Evolutionary conservation across 2,113 vertebrate species (phyloP).

Genomic region (Corythoichthys haematopterus): DNA sequence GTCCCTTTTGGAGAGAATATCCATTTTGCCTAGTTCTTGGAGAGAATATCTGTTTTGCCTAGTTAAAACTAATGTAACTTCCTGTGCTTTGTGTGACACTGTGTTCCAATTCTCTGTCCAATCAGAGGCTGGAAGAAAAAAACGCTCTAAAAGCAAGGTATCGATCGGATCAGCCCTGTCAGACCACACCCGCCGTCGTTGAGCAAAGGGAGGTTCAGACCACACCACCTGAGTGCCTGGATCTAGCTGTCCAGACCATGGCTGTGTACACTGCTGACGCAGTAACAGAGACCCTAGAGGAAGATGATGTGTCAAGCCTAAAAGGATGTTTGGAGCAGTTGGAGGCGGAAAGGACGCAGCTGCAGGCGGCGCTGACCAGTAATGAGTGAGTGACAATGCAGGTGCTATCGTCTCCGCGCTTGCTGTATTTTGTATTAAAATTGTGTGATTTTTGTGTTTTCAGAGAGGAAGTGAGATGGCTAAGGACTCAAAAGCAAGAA

Average conservation of each 20-base stretch:
- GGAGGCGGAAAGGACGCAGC: slow-evolving; percentile 62
- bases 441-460: slow-evolving; percentile 1
- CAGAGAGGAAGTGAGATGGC: slow-evolving; percentile 70
- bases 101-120: slow-evolving; percentile 14
- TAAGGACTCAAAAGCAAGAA: slow-evolving; percentile 64
- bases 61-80: background rate
- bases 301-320: slow-evolving; percentile 58
- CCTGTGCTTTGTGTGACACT: background rate
- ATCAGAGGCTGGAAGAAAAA: slow-evolving; percentile 57
- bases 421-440: background rate
- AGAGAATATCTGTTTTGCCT: no score
- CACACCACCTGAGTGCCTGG: slow-evolving; percentile 15
- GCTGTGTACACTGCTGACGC: slow-evolving; percentile 49
- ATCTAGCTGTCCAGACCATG: slow-evolving; percentile 44
- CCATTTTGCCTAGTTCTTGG: no score
- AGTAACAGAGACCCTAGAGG: slow-evolving; percentile 39
- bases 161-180: slow-evolving; percentile 49
- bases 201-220: slow-evolving; percentile 35
- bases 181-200: slow-evolving; percentile 19
- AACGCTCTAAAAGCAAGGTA: slow-evolving; percentile 31
- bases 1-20: no score
- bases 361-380: slow-evolving; percentile 68
- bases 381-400: slow-evolving; percentile 73
- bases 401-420: background rate
- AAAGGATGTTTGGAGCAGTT: slow-evolving; percentile 63